A percentile compares a stretch with the other conserved stretches of the same genome.
phyloP scores from a whole-genome alignment of 2,888 invertebrate species.

The Leptopilina syphax region DNA sequence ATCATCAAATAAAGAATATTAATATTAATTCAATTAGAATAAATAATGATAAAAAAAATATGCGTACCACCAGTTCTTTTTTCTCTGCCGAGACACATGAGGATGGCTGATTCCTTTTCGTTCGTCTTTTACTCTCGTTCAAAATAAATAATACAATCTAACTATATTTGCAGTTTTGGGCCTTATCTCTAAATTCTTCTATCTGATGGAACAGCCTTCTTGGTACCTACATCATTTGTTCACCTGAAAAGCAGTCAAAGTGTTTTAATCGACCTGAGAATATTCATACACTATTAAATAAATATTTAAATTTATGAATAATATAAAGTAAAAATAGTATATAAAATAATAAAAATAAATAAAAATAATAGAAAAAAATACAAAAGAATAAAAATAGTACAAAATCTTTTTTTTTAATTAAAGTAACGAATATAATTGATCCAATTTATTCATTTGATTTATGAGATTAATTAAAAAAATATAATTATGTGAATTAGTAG shows the following conservation, averaged over 20 bases:
- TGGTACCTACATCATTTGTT: conserved; percentile 16
- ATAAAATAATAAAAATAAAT: too few relatives aligned
- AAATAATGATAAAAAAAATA: neutral
- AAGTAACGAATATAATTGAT: too few relatives aligned
- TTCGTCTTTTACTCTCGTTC: neutral
- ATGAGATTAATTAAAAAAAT: neutral
- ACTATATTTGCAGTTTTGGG: conserved; percentile 25
- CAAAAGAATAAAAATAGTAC: neutral
- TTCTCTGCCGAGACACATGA: conserved; percentile 30
- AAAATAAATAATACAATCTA: neutral
- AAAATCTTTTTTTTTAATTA: neutral
- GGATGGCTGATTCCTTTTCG: neutral
- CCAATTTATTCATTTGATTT: neutral
- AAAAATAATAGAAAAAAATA: too few relatives aligned
- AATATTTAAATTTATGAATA: too few relatives aligned
- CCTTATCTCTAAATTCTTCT: conserved; percentile 27
- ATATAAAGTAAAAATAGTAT: too few relatives aligned
- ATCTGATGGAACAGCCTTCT: conserved; percentile 1
- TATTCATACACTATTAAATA: too few relatives aligned
- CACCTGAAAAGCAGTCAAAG: neutral
- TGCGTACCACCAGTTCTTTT: conserved; percentile 1
- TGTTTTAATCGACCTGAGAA: neutral
- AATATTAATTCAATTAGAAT: neutral
- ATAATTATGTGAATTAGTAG: neutral
- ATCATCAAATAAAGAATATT: too few relatives aligned